Base-by-base conservation (phyloP, 2,113 vertebrate genomes). In the Eleginops maclovinus region DNA sequence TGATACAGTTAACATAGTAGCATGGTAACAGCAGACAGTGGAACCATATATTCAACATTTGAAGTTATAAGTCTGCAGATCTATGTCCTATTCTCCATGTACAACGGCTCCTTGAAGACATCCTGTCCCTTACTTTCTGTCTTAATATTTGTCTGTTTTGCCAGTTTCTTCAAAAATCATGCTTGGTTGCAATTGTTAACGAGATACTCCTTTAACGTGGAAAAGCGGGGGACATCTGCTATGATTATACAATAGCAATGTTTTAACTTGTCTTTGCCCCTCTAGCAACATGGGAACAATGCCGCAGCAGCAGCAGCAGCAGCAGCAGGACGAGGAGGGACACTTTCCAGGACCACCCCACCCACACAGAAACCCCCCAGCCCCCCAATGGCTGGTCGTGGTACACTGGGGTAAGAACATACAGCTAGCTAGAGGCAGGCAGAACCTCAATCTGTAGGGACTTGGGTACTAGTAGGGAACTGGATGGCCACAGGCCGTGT, bases 291-390 rank as follows among this genome's bases (percentile, higher is more conserved):
- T 92, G 98, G 98, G 90, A 98, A 97, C 95, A 99, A 97, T 91
- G 90, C n/a, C n/a, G n/a, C n/a, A n/a, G n/a, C n/a, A n/a, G n/a
- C 98, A 90, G 95, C 96, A 93, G 93, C 96, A 92, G 94, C 93
- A 95, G 97, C 95, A 55, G 94, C 92, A 93, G 93, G 96, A 92
- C 94, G 93, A 95, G 97, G 95, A 55, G 94, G 93, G 90, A 99
- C 97, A 15, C 90, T 99, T 87, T 98, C 97, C 75, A 96, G 98
- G 95, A 97, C 97, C 94, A 99, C 97, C 92, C 98, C 97, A 65
- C 98, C 98, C 21, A 97, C 97, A 89, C 98, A 99, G 93, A 99
- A 98, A 91, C 98, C 98, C 79, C 98, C 97, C 6, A 99, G 98
- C 90, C 98, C 98, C 88, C 98, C 98, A 13, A 97, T 98, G 97